Evolutionary conservation across 2,888 invertebrate species (phyloP).

Genomic region (Melanargia galathea): DNA sequence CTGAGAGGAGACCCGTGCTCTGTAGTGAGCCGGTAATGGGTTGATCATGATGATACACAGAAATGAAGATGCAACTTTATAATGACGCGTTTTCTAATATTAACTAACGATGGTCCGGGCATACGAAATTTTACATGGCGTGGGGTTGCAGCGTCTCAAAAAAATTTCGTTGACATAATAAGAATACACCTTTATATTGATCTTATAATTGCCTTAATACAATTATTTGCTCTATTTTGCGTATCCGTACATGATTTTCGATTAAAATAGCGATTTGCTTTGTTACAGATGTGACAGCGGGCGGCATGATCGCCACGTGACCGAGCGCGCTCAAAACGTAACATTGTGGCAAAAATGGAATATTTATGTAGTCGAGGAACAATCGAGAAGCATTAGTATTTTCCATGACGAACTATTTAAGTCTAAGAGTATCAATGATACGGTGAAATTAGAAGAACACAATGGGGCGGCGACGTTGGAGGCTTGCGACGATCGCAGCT

Average conservation of each 20-base stretch:
- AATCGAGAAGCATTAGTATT: constrained; percentile 20
- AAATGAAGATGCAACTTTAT: too few species aligned
- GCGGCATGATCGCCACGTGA: constrained; percentile 55
- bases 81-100: too few species aligned
- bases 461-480: constrained; percentile 78
- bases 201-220: constrained; percentile 5
- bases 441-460: constrained; percentile 67
- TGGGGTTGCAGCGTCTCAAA: too few species aligned
- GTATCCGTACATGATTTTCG: background rate
- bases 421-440: constrained; percentile 59
- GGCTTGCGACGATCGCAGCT: constrained; percentile 70
- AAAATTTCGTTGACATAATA: too few species aligned
- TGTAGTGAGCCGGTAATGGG: too few species aligned
- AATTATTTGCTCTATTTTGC: background rate
- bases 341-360: constrained; percentile 37
- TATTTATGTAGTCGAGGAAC: constrained; percentile 27
- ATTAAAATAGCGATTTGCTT: constrained; percentile 42
- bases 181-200: background rate
- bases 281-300: constrained; percentile 72
- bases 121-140: too few species aligned
- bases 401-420: constrained; percentile 30
- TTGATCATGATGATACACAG: too few species aligned
- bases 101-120: too few species aligned
- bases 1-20: too few species aligned
- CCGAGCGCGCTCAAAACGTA: constrained; percentile 45